Evolutionary conservation across 2,888 invertebrate genomes (phyloP), one percentile per base, ranked within the genome.

Genomic region (Hydropsyche betteni): DNA sequence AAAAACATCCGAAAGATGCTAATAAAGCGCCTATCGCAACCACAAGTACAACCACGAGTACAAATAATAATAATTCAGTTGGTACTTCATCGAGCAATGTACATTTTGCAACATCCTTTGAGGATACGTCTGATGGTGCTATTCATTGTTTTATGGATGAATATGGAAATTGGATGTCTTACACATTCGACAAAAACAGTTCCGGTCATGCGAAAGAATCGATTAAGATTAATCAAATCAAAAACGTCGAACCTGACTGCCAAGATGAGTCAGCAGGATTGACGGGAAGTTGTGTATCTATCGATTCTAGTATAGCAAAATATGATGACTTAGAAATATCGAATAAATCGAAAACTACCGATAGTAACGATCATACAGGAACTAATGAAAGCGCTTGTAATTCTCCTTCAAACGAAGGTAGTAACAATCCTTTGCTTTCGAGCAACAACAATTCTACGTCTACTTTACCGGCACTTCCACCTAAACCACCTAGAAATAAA

Each of bases 141-240:
- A 92, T 94, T 55, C 95, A 96, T 84, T 94, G 92, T 83, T 95
- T 94, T 81, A 91, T 93, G 83, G 95, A 96, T 81, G 95, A 95
- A 82, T 90, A 91, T 81, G 95, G 94, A 58, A 93, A 94, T 81
- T 95, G 95, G 94, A 90, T 94, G 85, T 93, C 94, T 0, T 94
- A 94, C 81, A 94, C 94, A 0, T 96, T 96, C 82, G 94, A 95
- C 81, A 94, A 94, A 81, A 92, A 92, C 80, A 91, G 92, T 80
- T 85, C 89, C 0, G 89, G 90, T 0, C 83, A 85, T 69, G 79
- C 80, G 12, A 70, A 76, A 55, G 86, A 86, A 50, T 81, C 80
- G 68, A 14, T 58, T 52, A 82, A 82, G 78, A 80, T 80, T 52
- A 84, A 82, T 75, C 83, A 83, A 79, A 81, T 83, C 4, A 85